Conservation (phyloP, 2,888 invertebrate species). For the Chironomus riparius region DNA sequence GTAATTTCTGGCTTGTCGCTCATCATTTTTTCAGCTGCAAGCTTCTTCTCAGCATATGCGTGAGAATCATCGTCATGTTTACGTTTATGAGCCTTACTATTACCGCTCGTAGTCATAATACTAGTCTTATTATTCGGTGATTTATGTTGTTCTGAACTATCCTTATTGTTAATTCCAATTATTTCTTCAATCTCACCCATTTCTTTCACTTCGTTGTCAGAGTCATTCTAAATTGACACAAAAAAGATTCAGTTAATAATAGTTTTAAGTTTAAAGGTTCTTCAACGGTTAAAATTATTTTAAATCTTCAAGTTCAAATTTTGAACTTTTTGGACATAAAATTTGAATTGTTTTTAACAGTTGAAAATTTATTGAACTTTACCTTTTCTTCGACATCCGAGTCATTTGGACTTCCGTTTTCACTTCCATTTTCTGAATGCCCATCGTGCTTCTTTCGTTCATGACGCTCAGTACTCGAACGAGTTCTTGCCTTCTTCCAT, state of each 20-base stretch:
- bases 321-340: neutral
- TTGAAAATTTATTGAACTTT: conserved; percentile 35
- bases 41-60: conserved; percentile 11
- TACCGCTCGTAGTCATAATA: conserved; percentile 20
- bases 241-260: neutral
- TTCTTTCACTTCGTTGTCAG: neutral
- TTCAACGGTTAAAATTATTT: too few species aligned
- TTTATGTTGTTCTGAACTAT: neutral
- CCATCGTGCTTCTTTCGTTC: conserved; percentile 44
- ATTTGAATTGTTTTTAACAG: neutral
- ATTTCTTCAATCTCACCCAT: conserved; percentile 18
- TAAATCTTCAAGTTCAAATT: neutral
- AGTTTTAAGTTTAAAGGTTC: neutral
- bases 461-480: conserved; percentile 83
- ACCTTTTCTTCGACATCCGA: conserved; percentile 88
- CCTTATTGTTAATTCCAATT: conserved; percentile 1
- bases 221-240: conserved; percentile 4
- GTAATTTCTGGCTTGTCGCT: conserved; percentile 15
- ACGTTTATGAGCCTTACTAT: conserved; percentile 11
- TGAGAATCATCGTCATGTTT: neutral
- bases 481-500: conserved; percentile 92
- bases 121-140: conserved; percentile 3
- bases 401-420: conserved; percentile 64
- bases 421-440: conserved; percentile 71
- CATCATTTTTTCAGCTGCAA: neutral